phyloP scores from a whole-genome alignment of 2,113 vertebrate genomes.

The Sinocyclocheilus rhinocerous region DNA sequence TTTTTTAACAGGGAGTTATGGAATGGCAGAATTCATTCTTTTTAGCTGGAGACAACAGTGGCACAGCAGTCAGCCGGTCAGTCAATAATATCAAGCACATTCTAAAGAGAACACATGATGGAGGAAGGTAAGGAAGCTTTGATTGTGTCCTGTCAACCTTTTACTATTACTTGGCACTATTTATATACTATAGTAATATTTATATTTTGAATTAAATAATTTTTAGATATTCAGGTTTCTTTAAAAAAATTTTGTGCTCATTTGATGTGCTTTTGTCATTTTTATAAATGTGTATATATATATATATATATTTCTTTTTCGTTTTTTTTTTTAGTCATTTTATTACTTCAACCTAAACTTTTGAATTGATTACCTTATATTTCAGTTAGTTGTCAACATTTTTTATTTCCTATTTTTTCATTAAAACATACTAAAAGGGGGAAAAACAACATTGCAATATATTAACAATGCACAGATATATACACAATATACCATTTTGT shows the following conservation, averaged over 20 bases:
- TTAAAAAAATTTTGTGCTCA: background rate
- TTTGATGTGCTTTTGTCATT: too few species aligned
- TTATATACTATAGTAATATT: background rate
- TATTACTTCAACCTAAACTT: background rate
- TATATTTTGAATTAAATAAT: background rate
- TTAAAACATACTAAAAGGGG: too few species aligned
- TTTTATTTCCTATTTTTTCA: too few species aligned
- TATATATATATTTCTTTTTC: too few species aligned
- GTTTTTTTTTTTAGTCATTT: background rate
- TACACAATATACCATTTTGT: too few species aligned
- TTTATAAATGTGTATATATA: too few species aligned
- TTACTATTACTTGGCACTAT: background rate
- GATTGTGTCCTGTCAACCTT: background rate
- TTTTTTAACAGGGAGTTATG: conserved; percentile 81
- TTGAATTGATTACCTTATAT: background rate
- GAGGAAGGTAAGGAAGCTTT: conserved; percentile 70
- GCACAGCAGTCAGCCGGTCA: conserved; percentile 89
- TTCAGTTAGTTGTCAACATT: too few species aligned
- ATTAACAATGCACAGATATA: background rate
- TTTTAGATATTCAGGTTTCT: background rate
- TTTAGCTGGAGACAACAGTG: conserved; percentile 91
- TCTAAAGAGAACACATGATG: conserved; percentile 81
- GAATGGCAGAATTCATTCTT: conserved; percentile 89
- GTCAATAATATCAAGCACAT: conserved; percentile 89
- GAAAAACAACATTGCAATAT: too few species aligned